phyloP scores from a whole-genome alignment of 2,797 vertebrate genomes.

The Atherinosoma microstoma region DNA sequence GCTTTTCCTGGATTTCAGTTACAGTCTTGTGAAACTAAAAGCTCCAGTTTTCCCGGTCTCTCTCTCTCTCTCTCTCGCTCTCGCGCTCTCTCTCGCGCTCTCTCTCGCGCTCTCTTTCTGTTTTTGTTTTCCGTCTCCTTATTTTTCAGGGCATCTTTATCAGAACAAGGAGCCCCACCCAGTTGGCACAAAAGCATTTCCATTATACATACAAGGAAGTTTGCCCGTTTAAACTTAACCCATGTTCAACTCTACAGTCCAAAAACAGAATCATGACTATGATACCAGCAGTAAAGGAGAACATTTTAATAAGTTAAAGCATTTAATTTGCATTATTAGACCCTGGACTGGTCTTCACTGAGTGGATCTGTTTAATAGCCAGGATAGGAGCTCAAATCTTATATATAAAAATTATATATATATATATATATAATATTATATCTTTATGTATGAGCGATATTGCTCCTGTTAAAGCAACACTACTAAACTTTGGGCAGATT shows the following conservation, averaged over 20 bases:
- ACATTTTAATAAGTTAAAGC: neutral
- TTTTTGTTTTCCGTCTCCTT: constrained; percentile 1
- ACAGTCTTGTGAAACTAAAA: neutral
- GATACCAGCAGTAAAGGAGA: neutral
- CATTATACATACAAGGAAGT: constrained; percentile 51
- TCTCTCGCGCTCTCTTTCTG: too few relatives aligned
- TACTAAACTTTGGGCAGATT: too few relatives aligned
- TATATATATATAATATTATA: too few relatives aligned
- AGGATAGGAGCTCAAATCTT: too few relatives aligned
- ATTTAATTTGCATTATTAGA: too few relatives aligned
- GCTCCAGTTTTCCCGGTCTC: rapidly evolving
- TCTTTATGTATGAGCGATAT: too few relatives aligned
- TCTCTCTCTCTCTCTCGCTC: neutral
- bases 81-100: too few relatives aligned
- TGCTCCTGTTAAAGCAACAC: too few relatives aligned
- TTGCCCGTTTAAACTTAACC: constrained; percentile 8
- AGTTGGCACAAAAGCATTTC: constrained; percentile 15
- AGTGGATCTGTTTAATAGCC: too few relatives aligned
- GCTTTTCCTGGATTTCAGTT: neutral
- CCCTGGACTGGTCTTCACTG: too few relatives aligned
- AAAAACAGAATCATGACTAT: neutral
- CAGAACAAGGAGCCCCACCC: constrained; percentile 62
- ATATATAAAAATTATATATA: too few relatives aligned
- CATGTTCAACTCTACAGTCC: neutral
- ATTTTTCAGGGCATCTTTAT: constrained; percentile 45